Evolutionary conservation across 2,113 vertebrate species (phyloP), one percentile per base, ranked within the genome.

Genomic region (Chlorodrepanis virens): DNA sequence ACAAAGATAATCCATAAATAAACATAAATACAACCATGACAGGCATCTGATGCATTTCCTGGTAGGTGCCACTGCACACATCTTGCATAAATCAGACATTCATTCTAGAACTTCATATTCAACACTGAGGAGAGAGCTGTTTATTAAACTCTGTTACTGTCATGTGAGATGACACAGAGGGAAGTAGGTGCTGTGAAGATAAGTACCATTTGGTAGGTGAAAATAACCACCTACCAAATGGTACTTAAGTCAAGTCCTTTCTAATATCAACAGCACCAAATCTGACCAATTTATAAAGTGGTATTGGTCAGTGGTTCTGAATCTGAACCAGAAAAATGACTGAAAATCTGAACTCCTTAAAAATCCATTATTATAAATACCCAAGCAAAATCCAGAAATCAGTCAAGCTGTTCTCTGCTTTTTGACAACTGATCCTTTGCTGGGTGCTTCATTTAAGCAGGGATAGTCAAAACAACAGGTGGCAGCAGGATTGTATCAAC

Each of bases 391-490:
- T n/a, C 19, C 57, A 93, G 47, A 65, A 13, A 83, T 74, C 37
- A 57, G 45, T 70, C 81, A 96, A 95, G 82, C 75, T 90, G 61
- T 76, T 88, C 84, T 77, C 78, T 77, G 79, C 54, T 88, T 94
- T 96, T 90, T 93, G 93, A 88, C 83, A 97, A 59, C 71, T 67
- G 90, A 95, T 95, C 92, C 93, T 92, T 87, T 50, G 52, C 71
- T 76, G 74, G 45, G 47, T 75, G 65, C 86, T 93, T 94, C 82
- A 61, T 78, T 95, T 89, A 91, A 93, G 47, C 63, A 67, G 29
- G 59, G 37, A 76, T 1, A 94, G 88, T 79, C 82, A 96, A 96
- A 97, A 93, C 92, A 95, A 96, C 93, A 96, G 93, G 87, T 95
- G 94, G 93, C 80, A 96, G 80, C 79, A 88, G 91, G 90, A 93